Percentiles rank a stretch among this genome's conserved stretches.
phyloP scores from a whole-genome alignment of 2,113 vertebrate species.

The Corythornis madagascariensis region DNA sequence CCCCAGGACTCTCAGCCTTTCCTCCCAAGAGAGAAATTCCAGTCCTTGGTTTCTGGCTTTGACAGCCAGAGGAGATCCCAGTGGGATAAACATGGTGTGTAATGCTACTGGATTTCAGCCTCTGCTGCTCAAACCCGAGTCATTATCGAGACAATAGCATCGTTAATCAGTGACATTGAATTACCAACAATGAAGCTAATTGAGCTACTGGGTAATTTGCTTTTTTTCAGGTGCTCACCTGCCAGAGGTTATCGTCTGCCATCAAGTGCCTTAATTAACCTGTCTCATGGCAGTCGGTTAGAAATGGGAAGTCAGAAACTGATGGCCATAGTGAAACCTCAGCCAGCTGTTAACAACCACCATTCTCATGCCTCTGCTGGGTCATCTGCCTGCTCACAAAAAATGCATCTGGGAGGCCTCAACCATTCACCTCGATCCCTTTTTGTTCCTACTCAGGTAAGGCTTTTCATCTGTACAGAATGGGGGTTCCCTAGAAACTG shows the following conservation, averaged over 20 bases:
- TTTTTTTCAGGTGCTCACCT: conserved; percentile 80
- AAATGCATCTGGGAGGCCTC: conserved; percentile 81
- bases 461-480: not conserved
- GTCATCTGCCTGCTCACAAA: conserved; percentile 67
- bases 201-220: not conserved
- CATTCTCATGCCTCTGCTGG: conserved; percentile 59
- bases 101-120: not conserved
- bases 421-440: conserved; percentile 93
- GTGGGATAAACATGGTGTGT: not conserved
- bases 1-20: no score
- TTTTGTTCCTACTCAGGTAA: conserved; percentile 89
- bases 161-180: not conserved
- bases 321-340: conserved; percentile 93
- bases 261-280: conserved; percentile 93
- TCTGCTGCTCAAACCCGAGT: not conserved
- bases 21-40: no score
- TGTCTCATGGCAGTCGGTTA: conserved; percentile 87
- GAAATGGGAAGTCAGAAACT: conserved; percentile 88
- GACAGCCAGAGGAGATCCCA: not conserved
- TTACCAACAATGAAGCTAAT: not conserved
- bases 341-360: conserved; percentile 78
- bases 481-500: not conserved
- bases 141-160: not conserved
- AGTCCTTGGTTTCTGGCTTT: not conserved
- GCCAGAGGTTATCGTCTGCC: conserved; percentile 90